Percentiles rank a stretch among this genome's conserved stretches.
phyloP scores from a whole-genome alignment of 2,797 vertebrate species.

The Gephyroberyx darwinii region DNA sequence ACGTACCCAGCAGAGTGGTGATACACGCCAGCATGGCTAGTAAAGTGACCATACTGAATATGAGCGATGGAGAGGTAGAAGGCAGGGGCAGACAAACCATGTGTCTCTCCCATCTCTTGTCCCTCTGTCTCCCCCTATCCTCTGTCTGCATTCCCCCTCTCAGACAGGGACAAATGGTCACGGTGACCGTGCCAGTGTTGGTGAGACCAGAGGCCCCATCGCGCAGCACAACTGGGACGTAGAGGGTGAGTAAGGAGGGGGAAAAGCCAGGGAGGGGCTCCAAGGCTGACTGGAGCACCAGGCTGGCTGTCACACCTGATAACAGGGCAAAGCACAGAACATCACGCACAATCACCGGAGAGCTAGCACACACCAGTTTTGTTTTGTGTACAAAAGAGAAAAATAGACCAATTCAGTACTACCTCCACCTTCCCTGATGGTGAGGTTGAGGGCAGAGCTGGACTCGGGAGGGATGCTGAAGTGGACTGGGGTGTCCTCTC shows the following conservation, averaged over 20 bases:
- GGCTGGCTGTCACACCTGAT: slow-evolving; percentile 87
- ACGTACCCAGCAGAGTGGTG: slow-evolving; percentile 87
- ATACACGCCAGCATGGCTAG: slow-evolving; percentile 88
- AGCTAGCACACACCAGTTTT: slow-evolving; percentile 15
- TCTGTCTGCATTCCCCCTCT: slow-evolving; percentile 85
- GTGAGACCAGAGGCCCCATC: slow-evolving; percentile 86
- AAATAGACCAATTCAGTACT: background rate
- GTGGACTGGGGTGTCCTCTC: slow-evolving; percentile 80
- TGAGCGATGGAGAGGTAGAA: slow-evolving; percentile 79
- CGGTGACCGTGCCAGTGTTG: slow-evolving; percentile 89
- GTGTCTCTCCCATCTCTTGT: slow-evolving; percentile 78
- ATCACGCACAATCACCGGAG: slow-evolving; percentile 36
- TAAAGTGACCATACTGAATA: slow-evolving; percentile 88
- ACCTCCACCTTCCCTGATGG: slow-evolving; percentile 86
- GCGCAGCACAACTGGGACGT: slow-evolving; percentile 87
- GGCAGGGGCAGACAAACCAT: slow-evolving; percentile 75
- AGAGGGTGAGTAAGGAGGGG: slow-evolving; percentile 80
- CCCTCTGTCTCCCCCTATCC: slow-evolving; percentile 68
- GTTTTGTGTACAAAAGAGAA: slow-evolving; percentile 1
- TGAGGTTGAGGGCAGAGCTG: slow-evolving; percentile 83
- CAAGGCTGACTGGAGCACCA: slow-evolving; percentile 85
- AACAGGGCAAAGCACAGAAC: slow-evolving; percentile 25
- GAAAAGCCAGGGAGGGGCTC: slow-evolving; percentile 76
- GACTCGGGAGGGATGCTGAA: slow-evolving; percentile 84
- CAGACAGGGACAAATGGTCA: slow-evolving; percentile 89